Evolutionary conservation across 2,888 invertebrate species (phyloP).

Genomic region (Volucella inanis): DNA sequence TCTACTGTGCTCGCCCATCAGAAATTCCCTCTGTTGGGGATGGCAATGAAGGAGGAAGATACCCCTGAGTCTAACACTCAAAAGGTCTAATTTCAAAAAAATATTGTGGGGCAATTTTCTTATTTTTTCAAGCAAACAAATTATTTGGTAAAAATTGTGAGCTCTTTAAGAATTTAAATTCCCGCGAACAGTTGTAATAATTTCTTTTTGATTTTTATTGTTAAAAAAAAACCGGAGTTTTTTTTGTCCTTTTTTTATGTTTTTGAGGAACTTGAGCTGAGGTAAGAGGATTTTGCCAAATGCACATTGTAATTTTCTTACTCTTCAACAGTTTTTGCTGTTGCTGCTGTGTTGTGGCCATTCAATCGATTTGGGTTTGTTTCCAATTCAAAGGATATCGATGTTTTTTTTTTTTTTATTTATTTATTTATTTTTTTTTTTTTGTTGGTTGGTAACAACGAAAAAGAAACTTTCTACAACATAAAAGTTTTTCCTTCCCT

Average conservation of each 20-base stretch:
- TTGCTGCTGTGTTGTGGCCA: constrained; percentile 48
- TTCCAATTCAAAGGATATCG: constrained; percentile 72
- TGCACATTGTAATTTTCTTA: constrained; percentile 52
- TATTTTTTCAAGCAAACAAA: too few relatives aligned
- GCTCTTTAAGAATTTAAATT: too few relatives aligned
- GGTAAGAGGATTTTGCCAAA: neutral
- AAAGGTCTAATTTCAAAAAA: too few relatives aligned
- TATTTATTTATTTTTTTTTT: constrained; percentile 46
- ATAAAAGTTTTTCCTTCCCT: constrained; percentile 8
- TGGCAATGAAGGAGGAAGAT: neutral
- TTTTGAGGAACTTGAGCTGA: too few relatives aligned
- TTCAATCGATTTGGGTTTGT: constrained; percentile 67
- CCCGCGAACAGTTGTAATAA: too few relatives aligned
- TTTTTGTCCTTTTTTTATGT: too few relatives aligned
- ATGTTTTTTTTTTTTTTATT: constrained; percentile 41
- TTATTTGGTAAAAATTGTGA: too few relatives aligned
- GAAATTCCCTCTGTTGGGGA: neutral
- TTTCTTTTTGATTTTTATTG: too few relatives aligned
- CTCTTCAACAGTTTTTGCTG: constrained; percentile 13
- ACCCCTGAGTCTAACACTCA: too few relatives aligned
- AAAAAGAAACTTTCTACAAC: constrained; percentile 54
- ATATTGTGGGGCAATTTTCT: too few relatives aligned
- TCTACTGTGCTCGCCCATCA: neutral
- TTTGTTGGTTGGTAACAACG: neutral
- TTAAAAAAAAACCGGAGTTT: too few relatives aligned